These are phyloP conservation scores for Drosophila bunnanda DNA, from an alignment of 2,888 invertebrate species.

Conservation along the genomic window DNA sequence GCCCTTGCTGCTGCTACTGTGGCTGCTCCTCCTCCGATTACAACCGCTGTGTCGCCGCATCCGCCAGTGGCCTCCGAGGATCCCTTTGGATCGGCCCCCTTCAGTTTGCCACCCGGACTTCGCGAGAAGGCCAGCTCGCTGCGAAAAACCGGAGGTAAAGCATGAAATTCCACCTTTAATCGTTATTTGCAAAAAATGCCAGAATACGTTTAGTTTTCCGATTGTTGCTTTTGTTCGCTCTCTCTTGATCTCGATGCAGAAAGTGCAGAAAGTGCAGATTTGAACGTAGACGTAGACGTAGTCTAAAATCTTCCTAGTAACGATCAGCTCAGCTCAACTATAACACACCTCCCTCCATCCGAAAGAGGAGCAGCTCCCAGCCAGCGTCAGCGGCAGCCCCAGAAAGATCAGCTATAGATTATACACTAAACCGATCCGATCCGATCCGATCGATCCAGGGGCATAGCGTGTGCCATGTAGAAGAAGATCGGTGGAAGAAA, in stretches of 20 bases:
- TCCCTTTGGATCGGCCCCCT: slow-evolving; percentile 93
- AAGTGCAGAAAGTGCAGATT: slow-evolving; percentile 67
- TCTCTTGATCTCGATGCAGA: slow-evolving; percentile 75
- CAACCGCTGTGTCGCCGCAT: slow-evolving; percentile 57
- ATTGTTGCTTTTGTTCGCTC: slow-evolving; percentile 80
- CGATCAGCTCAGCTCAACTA: slow-evolving; percentile 34
- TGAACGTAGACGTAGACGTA: slow-evolving; percentile 77
- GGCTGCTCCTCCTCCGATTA: slow-evolving; percentile 25
- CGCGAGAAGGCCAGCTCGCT: slow-evolving; percentile 84
- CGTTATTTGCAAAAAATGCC: slow-evolving; percentile 53
- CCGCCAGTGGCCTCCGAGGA: slow-evolving; percentile 86
- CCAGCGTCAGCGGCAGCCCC: slow-evolving; percentile 23
- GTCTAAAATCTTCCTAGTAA: slow-evolving; percentile 74
- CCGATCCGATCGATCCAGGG: slow-evolving; percentile 3
- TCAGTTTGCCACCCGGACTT: slow-evolving; percentile 88
- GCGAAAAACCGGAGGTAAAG: slow-evolving; percentile 85
- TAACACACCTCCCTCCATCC: slow-evolving; percentile 25
- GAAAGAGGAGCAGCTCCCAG: slow-evolving; percentile 27
- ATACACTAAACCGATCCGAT: slow-evolving; percentile 2
- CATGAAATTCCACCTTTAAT: slow-evolving; percentile 80
- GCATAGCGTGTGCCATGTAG: slow-evolving; percentile 37
- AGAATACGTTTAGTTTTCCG: slow-evolving; percentile 80
- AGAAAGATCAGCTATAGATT: slow-evolving; percentile 26
- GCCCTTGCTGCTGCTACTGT: slow-evolving; percentile 17
- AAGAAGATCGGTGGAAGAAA: slow-evolving; percentile 24